phyloP scores from a whole-genome alignment of 2,797 vertebrate species.

The Coranthus polyacanthus region DNA sequence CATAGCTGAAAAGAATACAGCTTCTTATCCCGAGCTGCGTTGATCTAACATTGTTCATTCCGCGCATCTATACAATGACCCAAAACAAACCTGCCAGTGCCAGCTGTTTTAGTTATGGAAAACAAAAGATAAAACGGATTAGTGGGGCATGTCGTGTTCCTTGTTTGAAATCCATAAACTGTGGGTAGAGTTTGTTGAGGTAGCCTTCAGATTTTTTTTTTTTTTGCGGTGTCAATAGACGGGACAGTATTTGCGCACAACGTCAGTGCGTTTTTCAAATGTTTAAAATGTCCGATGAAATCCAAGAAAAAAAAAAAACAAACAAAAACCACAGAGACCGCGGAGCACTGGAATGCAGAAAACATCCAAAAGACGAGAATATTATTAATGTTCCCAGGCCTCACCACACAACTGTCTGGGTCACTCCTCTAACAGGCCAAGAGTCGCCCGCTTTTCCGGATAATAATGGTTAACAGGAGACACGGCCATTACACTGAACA shows the following conservation, averaged over 20 bases:
- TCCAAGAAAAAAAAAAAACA: constrained; percentile 39
- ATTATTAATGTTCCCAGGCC: constrained; percentile 63
- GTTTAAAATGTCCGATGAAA: constrained; percentile 57
- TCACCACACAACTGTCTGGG: constrained; percentile 63
- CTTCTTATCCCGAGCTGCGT: constrained; percentile 57
- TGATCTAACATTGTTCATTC: constrained; percentile 67
- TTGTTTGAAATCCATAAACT: constrained; percentile 56
- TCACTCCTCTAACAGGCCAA: constrained; percentile 61
- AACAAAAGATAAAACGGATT: constrained; percentile 32
- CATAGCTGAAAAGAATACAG: constrained; percentile 69
- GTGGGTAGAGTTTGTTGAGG: constrained; percentile 32
- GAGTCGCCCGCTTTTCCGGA: constrained; percentile 42
- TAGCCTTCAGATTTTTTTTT: too few species aligned
- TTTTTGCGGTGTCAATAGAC: constrained; percentile 49
- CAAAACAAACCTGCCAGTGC: constrained; percentile 38
- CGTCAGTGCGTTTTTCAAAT: constrained; percentile 39
- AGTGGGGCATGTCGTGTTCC: constrained; percentile 26
- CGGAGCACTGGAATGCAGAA: constrained; percentile 37
- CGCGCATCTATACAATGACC: constrained; percentile 26
- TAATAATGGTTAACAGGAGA: constrained; percentile 59
- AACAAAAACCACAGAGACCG: constrained; percentile 12
- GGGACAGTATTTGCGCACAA: constrained; percentile 34
- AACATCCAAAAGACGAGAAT: constrained; percentile 48
- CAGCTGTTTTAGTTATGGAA: constrained; percentile 44
- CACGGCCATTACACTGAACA: constrained; percentile 27